phyloP scores from a whole-genome alignment of 2,113 vertebrate genomes.

The Okapia johnstoni region DNA sequence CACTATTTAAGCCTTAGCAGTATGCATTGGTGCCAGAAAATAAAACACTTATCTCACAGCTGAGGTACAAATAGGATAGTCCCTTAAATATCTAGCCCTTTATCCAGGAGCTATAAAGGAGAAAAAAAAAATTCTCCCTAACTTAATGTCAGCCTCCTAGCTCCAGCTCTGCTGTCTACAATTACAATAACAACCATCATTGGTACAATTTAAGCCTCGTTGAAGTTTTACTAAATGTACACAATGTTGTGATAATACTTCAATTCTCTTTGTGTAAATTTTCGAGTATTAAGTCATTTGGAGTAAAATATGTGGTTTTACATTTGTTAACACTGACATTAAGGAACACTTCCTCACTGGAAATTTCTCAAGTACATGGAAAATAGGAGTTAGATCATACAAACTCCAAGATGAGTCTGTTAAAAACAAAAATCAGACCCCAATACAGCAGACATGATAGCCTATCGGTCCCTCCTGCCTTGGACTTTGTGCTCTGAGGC shows the following conservation, averaged over 20 bases:
- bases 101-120: conserved; percentile 12
- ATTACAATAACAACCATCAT: background rate
- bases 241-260: background rate
- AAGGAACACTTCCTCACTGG: background rate
- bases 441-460: background rate
- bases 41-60: conserved; percentile 23
- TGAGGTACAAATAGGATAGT: conserved; percentile 49
- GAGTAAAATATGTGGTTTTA: background rate
- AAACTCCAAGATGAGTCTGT: background rate
- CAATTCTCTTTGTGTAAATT: background rate
- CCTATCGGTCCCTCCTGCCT: background rate
- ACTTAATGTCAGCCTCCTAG: conserved; percentile 6
- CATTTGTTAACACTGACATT: background rate
- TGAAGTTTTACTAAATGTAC: background rate
- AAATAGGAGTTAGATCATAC: background rate
- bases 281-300: background rate
- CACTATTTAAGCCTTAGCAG: background rate
- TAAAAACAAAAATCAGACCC: background rate
- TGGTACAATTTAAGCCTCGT: background rate
- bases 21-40: background rate
- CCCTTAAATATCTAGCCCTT: conserved; percentile 12
- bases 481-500: background rate
- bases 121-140: background rate
- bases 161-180: background rate
- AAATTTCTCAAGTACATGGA: background rate